Base-by-base conservation (phyloP, 2,888 invertebrate genomes). In the Habrosyne pyritoides region DNA sequence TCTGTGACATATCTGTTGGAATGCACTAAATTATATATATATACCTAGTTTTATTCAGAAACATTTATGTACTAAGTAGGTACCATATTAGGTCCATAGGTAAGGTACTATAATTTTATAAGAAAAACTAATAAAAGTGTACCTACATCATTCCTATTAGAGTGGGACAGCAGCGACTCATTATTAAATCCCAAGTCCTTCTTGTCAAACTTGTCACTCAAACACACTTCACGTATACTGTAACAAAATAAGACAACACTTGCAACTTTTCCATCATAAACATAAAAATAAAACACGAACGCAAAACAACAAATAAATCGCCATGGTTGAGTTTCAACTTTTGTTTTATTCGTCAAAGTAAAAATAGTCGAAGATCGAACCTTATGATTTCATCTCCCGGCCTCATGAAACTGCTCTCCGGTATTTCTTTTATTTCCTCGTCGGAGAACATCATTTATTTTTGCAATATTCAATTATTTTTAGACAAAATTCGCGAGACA, bases 401-500 rank as follows among this genome's bases (percentile, higher is more conserved):
- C 65, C 83, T 81, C 83, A 85, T 85, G 72, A 86, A 85, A 73
- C 81, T 81, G 76, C 80, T 83, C 74, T 85, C 89, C 63, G 81
- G 78, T 64, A 82, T 81, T 79, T 83, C 84, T 90, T 91, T 92
- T 84, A 89, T 90, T 86, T 91, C 91, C 60, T 91, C 91, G 72
- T 91, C 89, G 66, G 89, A 88, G 83, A 92, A 90, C 92, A 92
- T 92, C 81, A 83, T 90, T 89, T 86, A 84, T 86, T 87, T 84
- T 78, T 85, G 75, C 80, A 86, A 81, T 87, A 81, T 88, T 90
- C 88, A 90, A 90, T 87, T 91, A 85, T 89, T 91, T 89, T 68
- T 63, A 81, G 75, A 86, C 81, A 87, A 89, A 87, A 83, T 71
- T 60, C 76, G 71, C 74, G 61, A 64, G 61, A 67, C 75, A 79